Evolutionary conservation across 2,797 vertebrate species (phyloP).

Genomic region (Argya squamiceps): DNA sequence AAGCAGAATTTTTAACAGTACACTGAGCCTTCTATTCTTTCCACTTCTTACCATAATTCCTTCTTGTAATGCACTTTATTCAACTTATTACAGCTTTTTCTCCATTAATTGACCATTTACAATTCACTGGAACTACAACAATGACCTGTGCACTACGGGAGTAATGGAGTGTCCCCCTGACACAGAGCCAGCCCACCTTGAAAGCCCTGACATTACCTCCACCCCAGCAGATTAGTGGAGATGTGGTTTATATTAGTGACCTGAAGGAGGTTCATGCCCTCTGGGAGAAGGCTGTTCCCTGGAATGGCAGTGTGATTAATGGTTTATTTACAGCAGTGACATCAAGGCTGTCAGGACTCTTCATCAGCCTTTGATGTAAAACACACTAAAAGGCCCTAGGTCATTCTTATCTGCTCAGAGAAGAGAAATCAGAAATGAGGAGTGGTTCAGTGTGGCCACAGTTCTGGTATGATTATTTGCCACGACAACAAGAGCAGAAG

Average conservation of each 20-base stretch:
- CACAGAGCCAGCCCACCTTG: constrained; percentile 62
- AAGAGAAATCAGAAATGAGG: constrained; percentile 72
- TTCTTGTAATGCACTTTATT: neutral
- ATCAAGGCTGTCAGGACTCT: constrained; percentile 81
- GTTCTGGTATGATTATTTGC: neutral
- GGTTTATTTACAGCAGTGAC: constrained; percentile 84
- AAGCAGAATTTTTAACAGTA: neutral
- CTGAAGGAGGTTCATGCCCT: constrained; percentile 83
- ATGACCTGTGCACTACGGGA: constrained; percentile 58
- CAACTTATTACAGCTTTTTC: neutral
- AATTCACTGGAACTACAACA: constrained; percentile 46
- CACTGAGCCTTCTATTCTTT: neutral
- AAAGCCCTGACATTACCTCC: constrained; percentile 37
- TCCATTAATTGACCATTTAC: constrained; percentile 54
- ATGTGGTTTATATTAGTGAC: constrained; percentile 86
- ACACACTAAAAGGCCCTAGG: constrained; percentile 78
- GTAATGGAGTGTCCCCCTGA: constrained; percentile 51
- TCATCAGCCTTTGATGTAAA: constrained; percentile 84
- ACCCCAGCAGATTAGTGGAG: constrained; percentile 58
- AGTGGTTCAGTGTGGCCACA: neutral
- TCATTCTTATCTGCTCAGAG: constrained; percentile 75
- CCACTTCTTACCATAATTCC: neutral
- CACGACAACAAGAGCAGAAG: neutral
- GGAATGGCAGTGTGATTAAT: constrained; percentile 83
- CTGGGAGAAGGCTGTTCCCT: constrained; percentile 74